Conservation (phyloP, 2,888 invertebrate species). For the Margaritifera margaritifera region DNA sequence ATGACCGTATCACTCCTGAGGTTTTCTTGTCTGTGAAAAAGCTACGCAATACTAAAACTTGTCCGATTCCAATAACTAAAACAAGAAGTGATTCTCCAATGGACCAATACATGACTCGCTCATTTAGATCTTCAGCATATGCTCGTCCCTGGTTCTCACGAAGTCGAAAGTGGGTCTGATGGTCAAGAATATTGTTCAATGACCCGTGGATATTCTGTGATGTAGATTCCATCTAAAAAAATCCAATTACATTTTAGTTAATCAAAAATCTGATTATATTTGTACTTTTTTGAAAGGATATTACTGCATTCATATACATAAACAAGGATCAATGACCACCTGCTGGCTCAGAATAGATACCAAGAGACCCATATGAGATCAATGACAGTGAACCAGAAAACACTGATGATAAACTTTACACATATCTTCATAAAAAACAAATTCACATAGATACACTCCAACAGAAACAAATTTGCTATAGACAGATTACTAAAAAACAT, state of each 20-base stretch:
- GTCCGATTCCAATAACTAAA: constrained; percentile 86
- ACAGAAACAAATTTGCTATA: no score
- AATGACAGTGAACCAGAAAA: no score
- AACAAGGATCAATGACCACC: no score
- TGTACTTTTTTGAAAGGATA: not conserved
- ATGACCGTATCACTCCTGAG: no score
- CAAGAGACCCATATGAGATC: no score
- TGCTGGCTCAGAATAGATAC: no score
- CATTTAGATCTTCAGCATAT: constrained; percentile 95
- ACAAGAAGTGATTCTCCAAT: constrained; percentile 89
- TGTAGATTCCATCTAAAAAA: constrained; percentile 88
- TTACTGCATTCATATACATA: no score
- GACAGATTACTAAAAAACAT: no score
- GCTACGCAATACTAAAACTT: constrained; percentile 91
- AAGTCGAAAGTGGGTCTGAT: constrained; percentile 96
- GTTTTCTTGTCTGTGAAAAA: constrained; percentile 85
- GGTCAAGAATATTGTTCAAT: constrained; percentile 89
- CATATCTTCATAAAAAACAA: no score
- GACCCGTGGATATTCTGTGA: constrained; percentile 91
- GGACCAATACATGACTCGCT: constrained; percentile 89
- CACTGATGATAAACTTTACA: no score
- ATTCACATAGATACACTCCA: no score
- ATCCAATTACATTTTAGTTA: constrained; percentile 6
- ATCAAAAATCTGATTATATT: not conserved
- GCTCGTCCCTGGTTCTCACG: constrained; percentile 95